Conservation (phyloP, 2,113 vertebrate genomes). For the Engraulis encrasicolus region DNA sequence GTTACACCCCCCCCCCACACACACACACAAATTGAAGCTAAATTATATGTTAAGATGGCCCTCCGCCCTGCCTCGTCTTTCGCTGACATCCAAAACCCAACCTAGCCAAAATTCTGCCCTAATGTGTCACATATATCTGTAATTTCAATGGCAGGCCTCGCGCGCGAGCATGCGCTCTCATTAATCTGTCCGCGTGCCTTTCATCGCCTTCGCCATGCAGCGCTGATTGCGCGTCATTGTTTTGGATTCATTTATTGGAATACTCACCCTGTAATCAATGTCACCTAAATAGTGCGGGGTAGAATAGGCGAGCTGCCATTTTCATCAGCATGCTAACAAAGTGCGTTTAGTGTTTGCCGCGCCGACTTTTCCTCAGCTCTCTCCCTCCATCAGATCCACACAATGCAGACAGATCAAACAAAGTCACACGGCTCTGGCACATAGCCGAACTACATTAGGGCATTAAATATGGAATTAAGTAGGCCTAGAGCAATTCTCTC, state of each 20-base stretch:
- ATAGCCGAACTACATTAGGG: constrained; percentile 74
- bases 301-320: constrained; percentile 76
- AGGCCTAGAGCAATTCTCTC: constrained; percentile 62
- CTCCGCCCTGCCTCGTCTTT: constrained; percentile 63
- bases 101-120: constrained; percentile 60
- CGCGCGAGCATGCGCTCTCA: constrained; percentile 67
- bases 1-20: no score
- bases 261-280: constrained; percentile 78
- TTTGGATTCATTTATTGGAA: constrained; percentile 79
- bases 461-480: constrained; percentile 77
- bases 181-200: constrained; percentile 76
- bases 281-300: constrained; percentile 71
- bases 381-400: constrained; percentile 72
- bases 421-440: constrained; percentile 59
- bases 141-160: constrained; percentile 63
- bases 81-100: constrained; percentile 63
- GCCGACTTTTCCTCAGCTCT: constrained; percentile 69
- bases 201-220: constrained; percentile 72
- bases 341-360: constrained; percentile 73
- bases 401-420: constrained; percentile 77
- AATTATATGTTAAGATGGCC: constrained; percentile 68
- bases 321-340: constrained; percentile 74
- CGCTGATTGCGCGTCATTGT: constrained; percentile 81
- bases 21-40: constrained; percentile 68
- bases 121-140: constrained; percentile 71